phyloP scores from a whole-genome alignment of 2,797 vertebrate species.

The Gymnothorax javanicus region DNA sequence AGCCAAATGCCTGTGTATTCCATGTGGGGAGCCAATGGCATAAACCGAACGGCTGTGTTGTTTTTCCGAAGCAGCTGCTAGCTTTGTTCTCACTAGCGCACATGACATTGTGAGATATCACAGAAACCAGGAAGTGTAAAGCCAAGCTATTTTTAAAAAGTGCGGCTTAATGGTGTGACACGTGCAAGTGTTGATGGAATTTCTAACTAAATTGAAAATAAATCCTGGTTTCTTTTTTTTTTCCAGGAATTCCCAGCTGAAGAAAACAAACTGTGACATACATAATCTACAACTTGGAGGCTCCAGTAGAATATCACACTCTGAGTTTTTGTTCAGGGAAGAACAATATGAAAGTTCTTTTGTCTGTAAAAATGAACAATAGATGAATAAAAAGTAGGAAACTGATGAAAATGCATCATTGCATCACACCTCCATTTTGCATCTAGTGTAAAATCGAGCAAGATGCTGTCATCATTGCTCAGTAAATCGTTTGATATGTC shows the following conservation, averaged over 20 bases:
- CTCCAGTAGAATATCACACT: neutral
- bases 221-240: slow-evolving; percentile 2
- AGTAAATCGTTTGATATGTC: neutral
- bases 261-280: neutral
- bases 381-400: neutral
- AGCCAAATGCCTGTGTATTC: neutral
- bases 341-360: neutral
- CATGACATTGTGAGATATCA: neutral
- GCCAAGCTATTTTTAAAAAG: neutral
- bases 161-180: neutral
- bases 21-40: neutral
- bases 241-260: neutral
- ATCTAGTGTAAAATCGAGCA: neutral
- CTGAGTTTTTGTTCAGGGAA: neutral
- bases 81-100: neutral
- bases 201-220: neutral
- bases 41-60: neutral
- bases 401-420: neutral
- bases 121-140: neutral
- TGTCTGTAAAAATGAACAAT: neutral
- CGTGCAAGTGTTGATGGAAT: neutral
- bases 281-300: neutral
- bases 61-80: neutral
- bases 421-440: neutral
- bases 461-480: neutral